Evolutionary conservation across 2,888 invertebrate species (phyloP), one percentile per base, ranked within the genome.

Genomic region (Chalcosyrphus nemorum): DNA sequence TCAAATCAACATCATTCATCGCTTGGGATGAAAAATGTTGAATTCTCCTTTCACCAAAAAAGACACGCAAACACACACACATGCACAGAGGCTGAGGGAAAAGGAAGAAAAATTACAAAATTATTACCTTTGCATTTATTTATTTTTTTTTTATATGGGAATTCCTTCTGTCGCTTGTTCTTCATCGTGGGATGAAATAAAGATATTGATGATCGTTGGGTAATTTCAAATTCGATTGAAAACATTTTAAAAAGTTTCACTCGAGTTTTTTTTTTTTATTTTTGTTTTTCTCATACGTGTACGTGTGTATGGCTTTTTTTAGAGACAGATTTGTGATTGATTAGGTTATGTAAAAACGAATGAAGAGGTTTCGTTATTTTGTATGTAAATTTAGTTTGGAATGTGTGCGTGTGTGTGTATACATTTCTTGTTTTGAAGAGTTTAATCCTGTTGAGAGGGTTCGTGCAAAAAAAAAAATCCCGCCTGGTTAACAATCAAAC

Each of bases 1-100:
- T 81, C 63, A 65, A 76, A 82, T 77, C 72, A 56, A 72, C 65
- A 66, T 82, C 61, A 72, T 72, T 77, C 75, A 82, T 59, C 21
- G 65, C 66, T 72, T 35, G 32, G 24, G 54, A 70, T 63, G 17
- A 57, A 52, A 43, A 52, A 19, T 68, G 45, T 57, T 7, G 35
- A 70, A 54, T 70, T 47, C 56, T 27, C 45, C 38, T 68, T 56
- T 68, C 41, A 35, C 24, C n/a, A 17, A 19, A 57, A 54, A 21
- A 32, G 21, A 56, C 11, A 21, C 19, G 19, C 19, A 5, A 11
- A 38, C 38, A 38, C 19, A 6, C 19, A 59, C 9, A 32, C 47
- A 41, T 41, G 2, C 19, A 21, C 35, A 13, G 47, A 21, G n/a
- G n/a, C 47, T 13, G 21, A 15, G 7, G 21, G 7, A 19, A 59